Percentiles rank a stretch among this genome's conserved stretches.
These are phyloP conservation scores for Hozukius guyotensis DNA, from an alignment of 2,797 vertebrate species.

Conservation along the genomic window DNA sequence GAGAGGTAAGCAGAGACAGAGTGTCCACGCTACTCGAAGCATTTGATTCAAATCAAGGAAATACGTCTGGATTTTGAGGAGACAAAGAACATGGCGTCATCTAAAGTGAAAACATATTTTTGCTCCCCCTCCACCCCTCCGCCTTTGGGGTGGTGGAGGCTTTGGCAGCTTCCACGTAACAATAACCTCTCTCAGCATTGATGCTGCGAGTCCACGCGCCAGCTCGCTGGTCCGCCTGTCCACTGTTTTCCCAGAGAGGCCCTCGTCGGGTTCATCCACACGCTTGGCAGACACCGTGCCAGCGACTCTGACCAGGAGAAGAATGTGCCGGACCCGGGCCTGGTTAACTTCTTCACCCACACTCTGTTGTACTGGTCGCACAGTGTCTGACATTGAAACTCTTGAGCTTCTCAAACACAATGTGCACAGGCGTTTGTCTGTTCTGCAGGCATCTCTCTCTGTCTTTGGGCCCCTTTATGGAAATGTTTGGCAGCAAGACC, in stretches of 20 bases:
- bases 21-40: slow-evolving; percentile 60
- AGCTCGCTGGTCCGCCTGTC: slow-evolving; percentile 45
- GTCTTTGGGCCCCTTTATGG: slow-evolving; percentile 78
- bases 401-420: slow-evolving; percentile 70
- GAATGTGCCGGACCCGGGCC: slow-evolving; percentile 66
- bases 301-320: slow-evolving; percentile 56
- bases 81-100: slow-evolving; percentile 72
- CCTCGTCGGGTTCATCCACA: slow-evolving; percentile 61
- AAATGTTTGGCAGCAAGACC: slow-evolving; percentile 73
- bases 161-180: slow-evolving; percentile 71
- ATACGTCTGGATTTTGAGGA: slow-evolving; percentile 60
- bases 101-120: slow-evolving; percentile 79
- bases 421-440: slow-evolving; percentile 70
- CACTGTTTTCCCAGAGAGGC: slow-evolving; percentile 58
- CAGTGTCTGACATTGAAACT: slow-evolving; percentile 63
- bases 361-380: slow-evolving; percentile 52
- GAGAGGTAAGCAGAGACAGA: slow-evolving; percentile 32
- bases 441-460: slow-evolving; percentile 64
- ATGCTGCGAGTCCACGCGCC: slow-evolving; percentile 67
- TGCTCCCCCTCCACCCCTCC: slow-evolving; percentile 26
- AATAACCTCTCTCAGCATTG: slow-evolving; percentile 68
- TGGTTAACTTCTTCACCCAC: slow-evolving; percentile 75
- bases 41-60: slow-evolving; percentile 73
- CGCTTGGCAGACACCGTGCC: slow-evolving; percentile 59
- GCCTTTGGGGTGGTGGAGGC: slow-evolving; percentile 68